Evolutionary conservation across 2,797 vertebrate species (phyloP).

Genomic region (Enteromius radiatus): DNA sequence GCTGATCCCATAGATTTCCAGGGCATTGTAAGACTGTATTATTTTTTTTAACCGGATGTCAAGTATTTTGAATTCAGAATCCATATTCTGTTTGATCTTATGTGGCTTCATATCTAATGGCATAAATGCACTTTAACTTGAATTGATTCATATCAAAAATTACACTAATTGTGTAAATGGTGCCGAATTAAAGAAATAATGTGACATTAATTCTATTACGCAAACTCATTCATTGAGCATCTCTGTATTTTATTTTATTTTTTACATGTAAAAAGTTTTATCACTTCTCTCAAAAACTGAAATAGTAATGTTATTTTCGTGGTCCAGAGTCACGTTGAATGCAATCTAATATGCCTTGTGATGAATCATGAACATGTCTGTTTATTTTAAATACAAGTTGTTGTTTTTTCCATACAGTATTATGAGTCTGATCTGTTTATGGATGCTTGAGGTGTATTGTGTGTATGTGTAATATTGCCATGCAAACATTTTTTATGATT

Average conservation of each 20-base stretch:
- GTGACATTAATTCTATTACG: neutral
- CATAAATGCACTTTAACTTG: constrained; percentile 14
- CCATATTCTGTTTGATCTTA: neutral
- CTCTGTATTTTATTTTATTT: neutral
- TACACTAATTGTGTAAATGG: neutral
- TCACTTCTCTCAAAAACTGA: neutral
- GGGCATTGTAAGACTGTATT: neutral
- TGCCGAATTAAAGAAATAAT: neutral
- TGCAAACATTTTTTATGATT: neutral
- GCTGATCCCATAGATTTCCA: neutral
- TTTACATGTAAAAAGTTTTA: neutral
- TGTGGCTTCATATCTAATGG: constrained; percentile 1
- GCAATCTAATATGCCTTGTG: neutral
- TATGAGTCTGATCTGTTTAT: neutral
- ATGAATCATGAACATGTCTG: neutral
- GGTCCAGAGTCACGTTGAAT: neutral
- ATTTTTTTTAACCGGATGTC: no score
- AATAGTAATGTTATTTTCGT: neutral
- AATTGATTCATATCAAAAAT: neutral
- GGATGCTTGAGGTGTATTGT: neutral
- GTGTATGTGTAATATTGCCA: neutral
- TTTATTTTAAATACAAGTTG: neutral
- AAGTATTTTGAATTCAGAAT: neutral
- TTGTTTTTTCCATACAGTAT: neutral
- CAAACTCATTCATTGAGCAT: neutral